A percentile compares a stretch with the other conserved stretches of the same genome.
These are phyloP conservation scores for Venustoraphidia nigricollis DNA, from an alignment of 2,888 invertebrate species.

Conservation along the genomic window DNA sequence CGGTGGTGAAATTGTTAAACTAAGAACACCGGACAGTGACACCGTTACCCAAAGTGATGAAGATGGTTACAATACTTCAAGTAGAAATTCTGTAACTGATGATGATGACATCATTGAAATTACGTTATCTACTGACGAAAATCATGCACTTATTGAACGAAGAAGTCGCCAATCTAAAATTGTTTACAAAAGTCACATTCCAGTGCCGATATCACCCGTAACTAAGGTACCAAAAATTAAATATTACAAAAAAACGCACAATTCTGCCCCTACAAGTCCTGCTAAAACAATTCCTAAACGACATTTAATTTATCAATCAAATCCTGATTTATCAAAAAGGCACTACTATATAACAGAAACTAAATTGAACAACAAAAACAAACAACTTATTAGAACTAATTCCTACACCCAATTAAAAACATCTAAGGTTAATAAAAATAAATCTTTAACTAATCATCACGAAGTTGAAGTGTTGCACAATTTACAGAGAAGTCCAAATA, in stretches of 20 bases:
- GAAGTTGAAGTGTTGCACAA: constrained; percentile 54
- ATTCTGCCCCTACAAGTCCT: constrained; percentile 21
- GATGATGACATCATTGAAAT: constrained; percentile 13
- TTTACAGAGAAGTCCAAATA: constrained; percentile 29
- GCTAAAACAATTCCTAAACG: constrained; percentile 25
- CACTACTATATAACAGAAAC: constrained; percentile 5
- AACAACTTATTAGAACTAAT: no score
- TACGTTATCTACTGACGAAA: constrained; percentile 18
- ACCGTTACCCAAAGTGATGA: constrained; percentile 43
- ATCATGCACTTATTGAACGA: constrained; percentile 7
- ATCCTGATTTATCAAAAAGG: constrained; percentile 19
- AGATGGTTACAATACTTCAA: constrained; percentile 20
- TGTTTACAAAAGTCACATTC: constrained; percentile 26
- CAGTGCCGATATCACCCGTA: constrained; percentile 29
- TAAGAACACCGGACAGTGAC: constrained; percentile 74
- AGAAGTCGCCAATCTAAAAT: neutral
- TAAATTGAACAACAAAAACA: constrained; percentile 1
- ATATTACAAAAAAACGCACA: constrained; percentile 2
- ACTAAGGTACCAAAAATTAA: constrained; percentile 22
- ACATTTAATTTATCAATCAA: constrained; percentile 19
- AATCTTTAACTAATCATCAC: constrained; percentile 35
- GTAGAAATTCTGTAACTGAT: constrained; percentile 16
- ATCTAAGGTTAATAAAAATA: constrained; percentile 26
- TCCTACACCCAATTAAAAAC: neutral
- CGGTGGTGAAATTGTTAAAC: constrained; percentile 75